A percentile compares a stretch with the other conserved stretches of the same genome.
These are phyloP conservation scores for Omphaloscelis lunosa DNA, from an alignment of 2,888 invertebrate species.

Conservation along the genomic window DNA sequence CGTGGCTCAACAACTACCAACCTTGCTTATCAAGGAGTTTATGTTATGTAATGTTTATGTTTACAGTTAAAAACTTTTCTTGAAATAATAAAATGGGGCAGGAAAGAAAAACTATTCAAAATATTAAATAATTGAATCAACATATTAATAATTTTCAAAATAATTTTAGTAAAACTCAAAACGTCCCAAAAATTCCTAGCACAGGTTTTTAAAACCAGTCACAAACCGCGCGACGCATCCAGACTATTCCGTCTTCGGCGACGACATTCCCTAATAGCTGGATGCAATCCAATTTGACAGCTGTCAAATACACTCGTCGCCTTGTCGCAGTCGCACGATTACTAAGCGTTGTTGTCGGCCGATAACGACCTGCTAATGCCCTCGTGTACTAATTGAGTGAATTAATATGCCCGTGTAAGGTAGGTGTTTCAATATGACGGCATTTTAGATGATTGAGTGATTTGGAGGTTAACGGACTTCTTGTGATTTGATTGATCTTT, in stretches of 20 bases:
- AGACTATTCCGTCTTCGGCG: conserved; percentile 68
- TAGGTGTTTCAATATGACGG: conserved; percentile 59
- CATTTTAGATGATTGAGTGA: conserved; percentile 40
- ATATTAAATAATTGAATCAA: neutral
- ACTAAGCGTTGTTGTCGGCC: conserved; percentile 78
- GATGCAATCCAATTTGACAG: conserved; percentile 89
- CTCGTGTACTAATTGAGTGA: conserved; percentile 72
- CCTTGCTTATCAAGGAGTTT: neutral
- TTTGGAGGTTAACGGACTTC: conserved; percentile 4
- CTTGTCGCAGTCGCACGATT: conserved; percentile 84
- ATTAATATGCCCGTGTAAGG: conserved; percentile 81
- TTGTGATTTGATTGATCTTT: neutral
- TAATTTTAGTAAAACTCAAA: neutral
- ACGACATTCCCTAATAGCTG: conserved; percentile 87
- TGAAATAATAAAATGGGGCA: neutral
- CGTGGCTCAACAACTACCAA: neutral
- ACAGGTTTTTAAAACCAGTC: conserved; percentile 4
- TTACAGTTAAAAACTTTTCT: neutral
- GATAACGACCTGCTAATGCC: conserved; percentile 86
- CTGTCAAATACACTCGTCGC: conserved; percentile 89
- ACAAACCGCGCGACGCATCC: conserved; percentile 69
- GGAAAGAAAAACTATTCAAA: neutral
- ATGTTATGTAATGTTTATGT: neutral
- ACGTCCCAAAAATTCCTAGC: neutral
- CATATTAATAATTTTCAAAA: neutral